Percentiles rank a stretch among this genome's conserved stretches.
These are phyloP conservation scores for Coelopa frigida DNA, from an alignment of 1,140 invertebrate genomes.

Conservation along the genomic window DNA sequence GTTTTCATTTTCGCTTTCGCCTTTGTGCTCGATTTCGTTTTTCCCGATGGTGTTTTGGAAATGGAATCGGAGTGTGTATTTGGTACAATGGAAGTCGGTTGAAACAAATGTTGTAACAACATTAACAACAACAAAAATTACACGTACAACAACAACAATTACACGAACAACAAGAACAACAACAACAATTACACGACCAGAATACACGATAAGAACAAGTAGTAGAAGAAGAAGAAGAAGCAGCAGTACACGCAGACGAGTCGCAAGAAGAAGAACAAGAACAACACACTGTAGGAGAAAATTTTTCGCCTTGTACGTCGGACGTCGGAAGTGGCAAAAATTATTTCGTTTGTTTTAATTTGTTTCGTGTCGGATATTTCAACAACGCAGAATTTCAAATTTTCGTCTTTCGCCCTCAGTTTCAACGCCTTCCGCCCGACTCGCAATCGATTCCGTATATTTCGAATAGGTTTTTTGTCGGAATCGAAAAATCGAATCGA, in stretches of 20 bases:
- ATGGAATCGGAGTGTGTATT: slow-evolving; percentile 40
- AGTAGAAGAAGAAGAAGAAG: slow-evolving; percentile 14
- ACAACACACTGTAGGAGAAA: slow-evolving; percentile 21
- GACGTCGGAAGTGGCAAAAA: slow-evolving; percentile 40
- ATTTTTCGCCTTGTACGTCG: slow-evolving; percentile 29
- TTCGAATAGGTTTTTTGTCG: too few species aligned
- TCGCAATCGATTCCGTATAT: too few species aligned
- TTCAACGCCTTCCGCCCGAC: too few species aligned
- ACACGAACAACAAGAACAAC: neutral
- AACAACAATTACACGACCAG: neutral
- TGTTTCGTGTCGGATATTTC: slow-evolving; percentile 19
- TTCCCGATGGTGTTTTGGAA: too few species aligned
- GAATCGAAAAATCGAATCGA: too few species aligned
- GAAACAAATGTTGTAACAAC: too few species aligned
- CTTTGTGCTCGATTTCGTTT: too few species aligned
- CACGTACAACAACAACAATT: too few species aligned
- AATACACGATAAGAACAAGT: slow-evolving; percentile 1
- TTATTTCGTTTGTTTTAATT: slow-evolving; percentile 43
- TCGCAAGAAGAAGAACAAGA: slow-evolving; percentile 16
- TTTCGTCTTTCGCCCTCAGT: too few species aligned
- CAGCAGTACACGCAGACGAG: slow-evolving; percentile 17
- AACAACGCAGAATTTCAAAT: slow-evolving; percentile 7
- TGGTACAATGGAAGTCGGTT: slow-evolving; percentile 43
- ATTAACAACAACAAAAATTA: too few species aligned
- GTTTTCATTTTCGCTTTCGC: too few species aligned